Evolutionary conservation across 2,113 vertebrate species (phyloP), one percentile per base, ranked within the genome.

Genomic region (Ploceus nigricollis): DNA sequence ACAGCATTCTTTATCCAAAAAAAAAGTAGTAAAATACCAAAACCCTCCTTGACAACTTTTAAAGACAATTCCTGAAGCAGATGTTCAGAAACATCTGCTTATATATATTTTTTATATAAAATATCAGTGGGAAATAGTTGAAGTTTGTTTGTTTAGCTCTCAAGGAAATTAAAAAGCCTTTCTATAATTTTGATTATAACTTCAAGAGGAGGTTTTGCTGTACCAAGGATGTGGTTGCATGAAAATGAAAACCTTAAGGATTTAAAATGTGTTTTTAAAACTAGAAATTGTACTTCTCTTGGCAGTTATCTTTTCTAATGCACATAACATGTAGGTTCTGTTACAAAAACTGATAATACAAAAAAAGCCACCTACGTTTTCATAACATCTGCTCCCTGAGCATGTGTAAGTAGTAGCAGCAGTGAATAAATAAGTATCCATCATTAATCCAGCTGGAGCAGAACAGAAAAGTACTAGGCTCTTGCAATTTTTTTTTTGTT

Each of bases 131-230:
- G 93, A 96, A 94, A 47, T 66, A 93, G 64, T 72, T 95, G 84
- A 39, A 30, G 63, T 90, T 95, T 91, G 64, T 93, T 97, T 96
- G 92, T 95, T 97, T 97, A 90, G 86, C 91, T 96, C 95, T 97
- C 25, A 22, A 97, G 95, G 93, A 97, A 96, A 95, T 94, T 78
- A 86, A 97, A 93, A 95, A 91, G 42, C 35, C 56, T 90, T 95
- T 94, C 85, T 94, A 69, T 95, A 92, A 95, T 95, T 95, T 88
- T 95, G 91, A 97, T 95, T 90, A 42, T 94, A 95, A 95, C 95
- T 96, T 90, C 64, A 93, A 90, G 78, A 95, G 82, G 61, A 76
- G 71, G 58, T 97, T 97, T 95, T 96, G 91, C 95, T 90, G n/a
- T 91, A 91, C 83, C 35, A 90, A 84, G 71, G 50, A 94, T 93